Conservation (phyloP, 2,113 vertebrate genomes). For the Taurulus bubalis region DNA sequence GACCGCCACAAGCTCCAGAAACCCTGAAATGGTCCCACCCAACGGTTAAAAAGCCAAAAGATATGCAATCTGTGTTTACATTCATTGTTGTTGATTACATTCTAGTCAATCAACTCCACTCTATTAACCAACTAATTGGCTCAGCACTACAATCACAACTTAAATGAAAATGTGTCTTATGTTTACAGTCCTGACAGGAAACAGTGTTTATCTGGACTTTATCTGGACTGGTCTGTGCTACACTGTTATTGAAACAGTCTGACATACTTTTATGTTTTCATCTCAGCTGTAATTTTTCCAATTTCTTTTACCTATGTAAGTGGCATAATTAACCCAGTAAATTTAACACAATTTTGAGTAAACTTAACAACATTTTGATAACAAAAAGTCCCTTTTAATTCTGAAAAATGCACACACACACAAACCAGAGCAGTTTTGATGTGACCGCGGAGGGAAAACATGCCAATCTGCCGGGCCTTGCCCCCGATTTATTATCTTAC, state of each 20-base stretch:
- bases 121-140: neutral
- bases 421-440: slow-evolving; percentile 18
- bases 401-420: neutral
- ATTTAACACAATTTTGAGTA: slow-evolving; percentile 4
- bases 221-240: neutral
- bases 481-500: slow-evolving; percentile 61
- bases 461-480: slow-evolving; percentile 46
- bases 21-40: neutral
- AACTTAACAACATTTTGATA: slow-evolving; percentile 15
- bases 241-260: neutral
- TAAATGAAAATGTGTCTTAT: neutral
- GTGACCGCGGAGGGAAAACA: slow-evolving; percentile 55
- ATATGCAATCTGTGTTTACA: neutral
- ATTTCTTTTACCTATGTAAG: slow-evolving; percentile 1
- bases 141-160: neutral
- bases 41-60: neutral
- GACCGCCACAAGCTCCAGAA: neutral
- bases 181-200: neutral
- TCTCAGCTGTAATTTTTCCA: slow-evolving; percentile 10
- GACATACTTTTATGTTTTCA: neutral
- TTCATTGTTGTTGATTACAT: neutral
- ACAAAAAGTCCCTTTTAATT: slow-evolving; percentile 27
- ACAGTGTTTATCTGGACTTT: neutral
- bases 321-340: neutral
- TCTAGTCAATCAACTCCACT: neutral